Percentiles rank a stretch among this genome's conserved stretches.
These are phyloP conservation scores for Onychorhynchus coronatus DNA, from an alignment of 2,113 vertebrate species.

Conservation along the genomic window DNA sequence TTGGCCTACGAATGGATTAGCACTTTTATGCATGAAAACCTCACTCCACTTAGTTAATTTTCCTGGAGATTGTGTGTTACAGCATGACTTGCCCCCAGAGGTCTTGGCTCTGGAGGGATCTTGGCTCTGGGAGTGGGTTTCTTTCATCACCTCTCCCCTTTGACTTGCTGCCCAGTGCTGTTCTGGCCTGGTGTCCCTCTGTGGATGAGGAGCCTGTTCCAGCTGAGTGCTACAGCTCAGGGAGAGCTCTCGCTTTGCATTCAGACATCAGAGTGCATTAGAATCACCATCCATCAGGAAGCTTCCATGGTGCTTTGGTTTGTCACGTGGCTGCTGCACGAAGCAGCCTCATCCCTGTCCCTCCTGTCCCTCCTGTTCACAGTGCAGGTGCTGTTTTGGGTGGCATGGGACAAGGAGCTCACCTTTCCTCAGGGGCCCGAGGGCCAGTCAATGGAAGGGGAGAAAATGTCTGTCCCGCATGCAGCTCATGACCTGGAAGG, in stretches of 20 bases:
- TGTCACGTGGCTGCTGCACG: background rate
- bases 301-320: background rate
- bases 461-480: background rate
- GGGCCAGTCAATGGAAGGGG: background rate
- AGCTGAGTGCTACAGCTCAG: background rate
- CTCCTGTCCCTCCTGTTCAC: background rate
- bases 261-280: background rate
- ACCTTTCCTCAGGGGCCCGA: background rate
- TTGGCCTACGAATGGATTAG: background rate
- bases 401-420: background rate
- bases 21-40: background rate
- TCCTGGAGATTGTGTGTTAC: background rate
- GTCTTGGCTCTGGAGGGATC: background rate
- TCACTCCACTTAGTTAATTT: background rate
- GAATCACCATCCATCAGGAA: background rate
- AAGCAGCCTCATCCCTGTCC: background rate
- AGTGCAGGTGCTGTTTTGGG: background rate
- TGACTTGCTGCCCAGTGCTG: background rate
- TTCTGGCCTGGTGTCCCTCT: background rate
- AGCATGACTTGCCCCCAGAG: fast-evolving
- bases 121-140: background rate
- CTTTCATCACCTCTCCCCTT: background rate
- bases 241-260: background rate
- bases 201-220: background rate
- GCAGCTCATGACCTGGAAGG: background rate